These are phyloP conservation scores for Bombyx huttoni DNA, from an alignment of 2,888 invertebrate genomes.

Conservation along the genomic window DNA sequence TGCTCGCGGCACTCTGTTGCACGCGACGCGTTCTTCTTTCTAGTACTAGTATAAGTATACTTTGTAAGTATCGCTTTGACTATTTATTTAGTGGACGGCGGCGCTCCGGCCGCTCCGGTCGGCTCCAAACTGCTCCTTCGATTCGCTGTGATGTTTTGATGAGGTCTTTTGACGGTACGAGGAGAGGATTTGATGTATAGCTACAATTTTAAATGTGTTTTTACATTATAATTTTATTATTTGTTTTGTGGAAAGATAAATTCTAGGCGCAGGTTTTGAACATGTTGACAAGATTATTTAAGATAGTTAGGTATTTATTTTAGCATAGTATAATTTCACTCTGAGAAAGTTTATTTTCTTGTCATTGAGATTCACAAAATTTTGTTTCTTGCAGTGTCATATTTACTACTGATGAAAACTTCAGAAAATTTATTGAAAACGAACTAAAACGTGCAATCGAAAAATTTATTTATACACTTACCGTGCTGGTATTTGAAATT, in stretches of 20 bases:
- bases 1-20: conserved; percentile 24
- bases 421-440: conserved; percentile 30
- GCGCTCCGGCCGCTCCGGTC: conserved; percentile 28
- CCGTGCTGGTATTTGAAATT: conserved; percentile 21
- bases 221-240: conserved; percentile 73
- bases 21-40: conserved; percentile 25
- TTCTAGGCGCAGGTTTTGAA: conserved; percentile 66
- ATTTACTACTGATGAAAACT: conserved; percentile 23
- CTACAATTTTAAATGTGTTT: conserved; percentile 71
- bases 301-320: conserved; percentile 73
- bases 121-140: conserved; percentile 39
- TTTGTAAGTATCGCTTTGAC: conserved; percentile 35
- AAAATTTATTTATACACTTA: conserved; percentile 5
- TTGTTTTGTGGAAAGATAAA: conserved; percentile 61
- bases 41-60: conserved; percentile 16
- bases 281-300: conserved; percentile 70
- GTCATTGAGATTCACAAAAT: conserved; percentile 36
- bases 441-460: conserved; percentile 5
- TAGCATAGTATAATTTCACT: conserved; percentile 64
- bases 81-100: conserved; percentile 37
- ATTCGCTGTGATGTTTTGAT: conserved; percentile 65
- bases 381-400: conserved; percentile 53
- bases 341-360: conserved; percentile 41
- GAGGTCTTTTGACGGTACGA: conserved; percentile 65
- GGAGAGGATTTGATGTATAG: conserved; percentile 67